Base-by-base conservation (phyloP, 2,888 invertebrate genomes). In the Andrena dorsata region DNA sequence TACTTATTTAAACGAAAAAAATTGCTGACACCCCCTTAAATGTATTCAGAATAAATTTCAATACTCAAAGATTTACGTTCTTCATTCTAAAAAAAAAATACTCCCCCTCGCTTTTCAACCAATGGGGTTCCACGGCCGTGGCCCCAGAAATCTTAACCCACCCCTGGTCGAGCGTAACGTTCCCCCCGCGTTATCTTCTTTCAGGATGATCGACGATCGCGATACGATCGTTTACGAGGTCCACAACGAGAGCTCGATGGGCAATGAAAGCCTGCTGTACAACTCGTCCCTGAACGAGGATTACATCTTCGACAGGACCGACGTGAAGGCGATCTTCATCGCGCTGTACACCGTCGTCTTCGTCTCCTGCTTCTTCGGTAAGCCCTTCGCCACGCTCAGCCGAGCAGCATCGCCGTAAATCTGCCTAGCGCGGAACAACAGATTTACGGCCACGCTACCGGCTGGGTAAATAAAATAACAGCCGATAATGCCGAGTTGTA, bases 311-410 rank as follows among this genome's bases (percentile, higher is more conserved):
- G 97, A 97, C 93, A 95, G 97, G 90, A 95, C 95, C 70, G 96
- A 97, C 92, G 96, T 97, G 74, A 95, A 96, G 91, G 95, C 96
- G 69, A 95, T 97, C 90, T 97, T 97, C 93, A 96, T 97, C 91
- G 96, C 96, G 0, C 94, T 97, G 35, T 97, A 97, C 92, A 96
- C 96, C 1, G 94, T 97, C 84, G 97, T 97, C 26, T 97, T 97
- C 93, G 96, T 97, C 93, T 96, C 96, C 90, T 97, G 97, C 92
- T 97, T 97, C 93, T 97, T 97, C 91, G 97, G 97, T 97, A 94
- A 97, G 97, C 96, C 23, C 4, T 23, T 13, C 20, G 6, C 41
- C 4, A 23, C 20, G 10, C 10, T 56, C 53, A 13, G 23, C 16
- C 2, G 58, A 28, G 32, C 20, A 8, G 32, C 20, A 16, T n/a